phyloP scores from a whole-genome alignment of 2,113 vertebrate species.

The Dipodomys merriami region DNA sequence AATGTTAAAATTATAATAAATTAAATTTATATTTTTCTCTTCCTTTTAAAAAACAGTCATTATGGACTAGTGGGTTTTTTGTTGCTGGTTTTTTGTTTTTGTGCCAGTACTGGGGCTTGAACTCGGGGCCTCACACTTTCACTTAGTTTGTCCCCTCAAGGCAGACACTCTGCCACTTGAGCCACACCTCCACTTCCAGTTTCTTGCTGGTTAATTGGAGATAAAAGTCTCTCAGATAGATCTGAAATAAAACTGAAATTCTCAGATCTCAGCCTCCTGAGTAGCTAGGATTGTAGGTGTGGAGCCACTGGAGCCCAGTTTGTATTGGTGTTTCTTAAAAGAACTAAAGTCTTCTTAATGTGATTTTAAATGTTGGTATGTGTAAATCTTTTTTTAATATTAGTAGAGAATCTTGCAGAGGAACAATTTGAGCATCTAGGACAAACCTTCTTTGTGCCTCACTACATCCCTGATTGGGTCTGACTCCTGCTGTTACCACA shows the following conservation, averaged over 20 bases:
- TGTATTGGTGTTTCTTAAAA: neutral
- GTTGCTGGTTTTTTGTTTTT: neutral
- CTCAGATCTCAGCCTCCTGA: too few relatives aligned
- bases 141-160: too few relatives aligned
- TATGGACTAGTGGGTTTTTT: constrained; percentile 66
- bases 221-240: too few relatives aligned
- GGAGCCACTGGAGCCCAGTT: too few relatives aligned
- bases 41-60: constrained; percentile 68
- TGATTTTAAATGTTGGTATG: constrained; percentile 65
- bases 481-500: constrained; percentile 66
- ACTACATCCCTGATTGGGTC: constrained; percentile 65
- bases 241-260: too few relatives aligned
- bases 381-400: constrained; percentile 54
- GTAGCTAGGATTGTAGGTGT: too few relatives aligned
- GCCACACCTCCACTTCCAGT: too few relatives aligned
- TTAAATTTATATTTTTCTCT: constrained; percentile 54
- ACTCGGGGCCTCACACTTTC: too few relatives aligned
- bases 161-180: too few relatives aligned
- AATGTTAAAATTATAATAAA: constrained; percentile 63
- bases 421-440: constrained; percentile 59
- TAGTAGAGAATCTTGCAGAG: constrained; percentile 65
- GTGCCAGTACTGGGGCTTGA: too few relatives aligned
- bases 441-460: constrained; percentile 78
- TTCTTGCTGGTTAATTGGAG: too few relatives aligned
- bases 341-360: constrained; percentile 63